phyloP scores from a whole-genome alignment of 1,140 invertebrate genomes.

The Drosophila kohkoa region DNA sequence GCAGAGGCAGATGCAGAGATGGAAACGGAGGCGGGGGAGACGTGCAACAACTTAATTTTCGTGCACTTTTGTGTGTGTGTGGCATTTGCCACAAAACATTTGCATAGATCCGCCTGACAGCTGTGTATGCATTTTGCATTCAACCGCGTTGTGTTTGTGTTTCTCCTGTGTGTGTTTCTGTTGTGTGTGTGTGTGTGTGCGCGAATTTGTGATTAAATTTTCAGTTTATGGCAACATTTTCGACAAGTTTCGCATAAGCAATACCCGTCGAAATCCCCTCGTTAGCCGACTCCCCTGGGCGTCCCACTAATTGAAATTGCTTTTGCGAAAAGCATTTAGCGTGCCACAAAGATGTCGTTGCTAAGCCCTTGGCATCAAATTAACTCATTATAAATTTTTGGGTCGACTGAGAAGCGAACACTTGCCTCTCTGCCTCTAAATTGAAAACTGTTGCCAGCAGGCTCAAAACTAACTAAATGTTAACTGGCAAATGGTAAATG shows the following conservation, averaged over 20 bases:
- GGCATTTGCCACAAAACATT: conserved; percentile 56
- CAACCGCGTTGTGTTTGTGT: conserved; percentile 2
- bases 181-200: conserved; percentile 32
- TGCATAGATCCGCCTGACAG: conserved; percentile 42
- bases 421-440: conserved; percentile 42
- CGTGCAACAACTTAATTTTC: conserved; percentile 60
- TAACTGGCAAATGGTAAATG: conserved; percentile 14
- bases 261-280: not conserved
- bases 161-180: conserved; percentile 17
- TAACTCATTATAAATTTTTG: conserved; percentile 80
- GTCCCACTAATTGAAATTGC: conserved; percentile 77
- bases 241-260: conserved; percentile 49
- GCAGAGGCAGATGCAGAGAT: not conserved
- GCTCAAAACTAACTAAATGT: conserved; percentile 45
- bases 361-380: conserved; percentile 62
- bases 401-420: conserved; percentile 46
- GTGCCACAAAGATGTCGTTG: conserved; percentile 65
- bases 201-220: conserved; percentile 70
- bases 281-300: conserved; percentile 7
- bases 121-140: conserved; percentile 18
- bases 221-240: conserved; percentile 68
- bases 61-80: conserved; percentile 62
- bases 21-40: no score
- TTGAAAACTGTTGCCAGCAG: conserved; percentile 63
- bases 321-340: conserved; percentile 71